Percentiles rank a stretch among this genome's conserved stretches.
Conservation (phyloP, 2,888 invertebrate species). For the Girardia tigrina region DNA sequence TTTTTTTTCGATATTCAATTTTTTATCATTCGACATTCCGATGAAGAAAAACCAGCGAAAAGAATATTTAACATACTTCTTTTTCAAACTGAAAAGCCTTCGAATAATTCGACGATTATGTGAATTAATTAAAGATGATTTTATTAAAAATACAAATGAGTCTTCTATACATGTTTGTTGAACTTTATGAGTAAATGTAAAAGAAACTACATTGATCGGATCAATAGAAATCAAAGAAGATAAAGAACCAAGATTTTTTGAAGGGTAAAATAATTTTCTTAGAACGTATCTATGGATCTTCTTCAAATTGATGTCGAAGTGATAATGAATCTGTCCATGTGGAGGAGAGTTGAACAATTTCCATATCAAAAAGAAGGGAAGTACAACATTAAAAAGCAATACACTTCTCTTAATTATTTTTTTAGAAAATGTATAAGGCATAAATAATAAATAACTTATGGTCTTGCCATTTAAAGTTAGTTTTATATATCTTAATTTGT, state of each 20-base stretch:
- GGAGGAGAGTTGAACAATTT: too few relatives aligned
- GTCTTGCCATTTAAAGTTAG: too few relatives aligned
- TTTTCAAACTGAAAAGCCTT: neutral
- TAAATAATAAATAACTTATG: too few relatives aligned
- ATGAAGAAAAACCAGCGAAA: neutral
- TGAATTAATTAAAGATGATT: neutral
- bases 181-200: neutral
- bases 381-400: too few relatives aligned
- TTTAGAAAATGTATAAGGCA: too few relatives aligned
- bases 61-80: neutral
- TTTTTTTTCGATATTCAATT: neutral
- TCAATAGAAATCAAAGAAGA: neutral
- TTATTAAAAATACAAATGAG: neutral
- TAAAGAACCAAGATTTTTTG: neutral
- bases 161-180: neutral
- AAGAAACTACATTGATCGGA: neutral
- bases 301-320: neutral
- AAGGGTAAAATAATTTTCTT: neutral
- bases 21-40: neutral
- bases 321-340: neutral
- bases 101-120: neutral
- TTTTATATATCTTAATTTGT: too few relatives aligned
- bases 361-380: too few relatives aligned
- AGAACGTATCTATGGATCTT: neutral
- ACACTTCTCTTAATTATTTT: too few relatives aligned